Conservation (phyloP, 2,797 vertebrate species). For the Orientallactaga sibirica region DNA sequence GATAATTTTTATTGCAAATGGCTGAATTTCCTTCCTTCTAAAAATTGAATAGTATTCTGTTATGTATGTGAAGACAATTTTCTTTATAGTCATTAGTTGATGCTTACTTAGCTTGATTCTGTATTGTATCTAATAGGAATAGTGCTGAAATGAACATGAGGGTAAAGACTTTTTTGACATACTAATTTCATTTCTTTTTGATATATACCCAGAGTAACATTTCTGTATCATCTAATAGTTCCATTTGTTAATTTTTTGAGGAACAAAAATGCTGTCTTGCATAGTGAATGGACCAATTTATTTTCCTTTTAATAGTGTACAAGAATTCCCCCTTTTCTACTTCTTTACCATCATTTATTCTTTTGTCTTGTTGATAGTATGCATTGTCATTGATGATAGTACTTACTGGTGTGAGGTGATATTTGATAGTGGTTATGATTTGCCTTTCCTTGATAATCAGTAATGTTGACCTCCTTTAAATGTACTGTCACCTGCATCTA, state of each 20-base stretch:
- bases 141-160: background rate
- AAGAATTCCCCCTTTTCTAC: background rate
- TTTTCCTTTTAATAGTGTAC: background rate
- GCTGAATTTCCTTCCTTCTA: background rate
- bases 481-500: background rate
- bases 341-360: background rate
- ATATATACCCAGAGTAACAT: background rate
- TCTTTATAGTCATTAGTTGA: background rate
- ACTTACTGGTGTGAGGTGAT: background rate
- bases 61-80: background rate
- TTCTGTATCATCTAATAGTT: background rate
- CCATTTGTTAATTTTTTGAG: background rate
- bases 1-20: background rate
- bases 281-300: background rate
- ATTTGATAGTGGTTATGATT: background rate
- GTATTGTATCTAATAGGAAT: background rate
- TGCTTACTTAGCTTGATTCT: background rate
- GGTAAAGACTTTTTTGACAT: background rate
- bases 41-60: background rate
- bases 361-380: background rate
- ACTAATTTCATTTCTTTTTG: background rate
- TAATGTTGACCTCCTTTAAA: background rate
- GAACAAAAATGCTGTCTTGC: background rate
- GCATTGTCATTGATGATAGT: background rate
- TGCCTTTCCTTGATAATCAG: background rate